phyloP scores from a whole-genome alignment of 2,888 invertebrate genomes.

The Minunthozetes semirufus region DNA sequence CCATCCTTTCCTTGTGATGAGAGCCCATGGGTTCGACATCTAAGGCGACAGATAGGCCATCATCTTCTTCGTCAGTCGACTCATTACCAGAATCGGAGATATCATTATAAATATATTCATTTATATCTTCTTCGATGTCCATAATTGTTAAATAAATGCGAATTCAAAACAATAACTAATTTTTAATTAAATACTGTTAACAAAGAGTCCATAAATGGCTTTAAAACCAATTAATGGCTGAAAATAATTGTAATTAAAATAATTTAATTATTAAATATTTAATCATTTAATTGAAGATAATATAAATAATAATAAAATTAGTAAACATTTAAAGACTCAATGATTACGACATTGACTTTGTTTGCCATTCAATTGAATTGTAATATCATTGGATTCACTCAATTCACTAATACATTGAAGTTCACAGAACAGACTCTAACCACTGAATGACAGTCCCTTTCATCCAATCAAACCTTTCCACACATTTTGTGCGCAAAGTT shows the following conservation, averaged over 20 bases:
- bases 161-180: constrained; percentile 5
- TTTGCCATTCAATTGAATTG: background rate
- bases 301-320: constrained; percentile 1
- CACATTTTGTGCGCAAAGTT: too few species aligned
- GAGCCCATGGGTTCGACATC: constrained; percentile 47
- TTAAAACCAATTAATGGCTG: background rate
- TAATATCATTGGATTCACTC: background rate
- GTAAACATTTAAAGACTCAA: constrained; percentile 15
- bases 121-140: constrained; percentile 12
- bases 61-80: constrained; percentile 56
- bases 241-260: background rate
- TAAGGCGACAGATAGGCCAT: constrained; percentile 54
- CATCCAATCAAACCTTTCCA: too few species aligned
- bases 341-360: constrained; percentile 13
- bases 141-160: background rate
- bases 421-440: background rate
- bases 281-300: background rate
- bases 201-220: background rate
- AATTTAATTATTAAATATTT: background rate
- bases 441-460: too few species aligned
- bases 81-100: constrained; percentile 34
- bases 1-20: constrained; percentile 24
- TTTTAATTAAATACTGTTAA: background rate
- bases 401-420: background rate
- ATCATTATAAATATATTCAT: constrained; percentile 21